These are phyloP conservation scores for Toxonevra muliebris DNA, from an alignment of 2,888 invertebrate genomes.

Conservation along the genomic window DNA sequence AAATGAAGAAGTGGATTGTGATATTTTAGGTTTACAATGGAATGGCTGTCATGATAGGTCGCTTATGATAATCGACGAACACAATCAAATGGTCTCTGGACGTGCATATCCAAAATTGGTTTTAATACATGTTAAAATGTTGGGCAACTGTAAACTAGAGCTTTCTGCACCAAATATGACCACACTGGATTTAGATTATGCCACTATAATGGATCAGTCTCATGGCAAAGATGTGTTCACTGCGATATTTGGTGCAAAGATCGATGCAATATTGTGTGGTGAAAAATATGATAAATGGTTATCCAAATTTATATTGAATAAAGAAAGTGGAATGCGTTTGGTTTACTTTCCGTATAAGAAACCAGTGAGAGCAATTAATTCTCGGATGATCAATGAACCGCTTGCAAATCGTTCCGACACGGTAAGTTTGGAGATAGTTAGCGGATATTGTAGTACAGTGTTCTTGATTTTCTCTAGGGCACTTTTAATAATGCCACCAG, in stretches of 20 bases:
- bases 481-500: constrained; percentile 74
- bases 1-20: constrained; percentile 47
- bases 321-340: constrained; percentile 67
- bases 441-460: not conserved
- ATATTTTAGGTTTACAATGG: constrained; percentile 51
- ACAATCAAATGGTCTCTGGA: constrained; percentile 56
- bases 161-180: constrained; percentile 70
- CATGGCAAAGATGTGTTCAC: constrained; percentile 60
- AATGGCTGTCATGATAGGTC: constrained; percentile 52
- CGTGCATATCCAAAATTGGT: constrained; percentile 58
- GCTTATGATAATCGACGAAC: constrained; percentile 56
- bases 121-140: constrained; percentile 44
- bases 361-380: constrained; percentile 54
- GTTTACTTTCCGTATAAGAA: constrained; percentile 70
- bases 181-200: constrained; percentile 63
- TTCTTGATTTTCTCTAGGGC: constrained; percentile 61
- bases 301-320: constrained; percentile 65
- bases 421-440: constrained; percentile 39
- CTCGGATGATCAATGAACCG: constrained; percentile 51
- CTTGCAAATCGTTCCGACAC: constrained; percentile 48
- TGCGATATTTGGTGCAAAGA: constrained; percentile 69
- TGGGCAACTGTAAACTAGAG: constrained; percentile 66
- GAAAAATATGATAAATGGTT: constrained; percentile 78
- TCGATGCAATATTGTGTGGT: constrained; percentile 78
- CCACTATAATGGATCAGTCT: constrained; percentile 52